These are phyloP conservation scores for Onchidella celtica DNA, from an alignment of 2,888 invertebrate species.

Conservation along the genomic window DNA sequence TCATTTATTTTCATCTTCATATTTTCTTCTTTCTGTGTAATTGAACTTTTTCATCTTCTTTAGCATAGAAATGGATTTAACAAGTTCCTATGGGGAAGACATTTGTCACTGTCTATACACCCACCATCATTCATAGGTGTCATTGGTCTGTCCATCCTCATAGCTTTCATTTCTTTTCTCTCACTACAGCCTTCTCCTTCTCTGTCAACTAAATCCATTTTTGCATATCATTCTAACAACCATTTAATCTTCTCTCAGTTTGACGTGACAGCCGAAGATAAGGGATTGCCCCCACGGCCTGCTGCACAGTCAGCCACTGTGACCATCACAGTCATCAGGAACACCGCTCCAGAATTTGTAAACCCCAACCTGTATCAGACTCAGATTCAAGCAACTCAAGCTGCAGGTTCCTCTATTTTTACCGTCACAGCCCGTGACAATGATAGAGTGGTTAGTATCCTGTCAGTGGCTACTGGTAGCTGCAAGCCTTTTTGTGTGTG, in stretches of 20 bases:
- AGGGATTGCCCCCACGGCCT: slow-evolving; percentile 51
- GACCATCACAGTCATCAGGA: slow-evolving; percentile 65
- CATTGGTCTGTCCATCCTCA: too few relatives aligned
- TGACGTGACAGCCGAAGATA: slow-evolving; percentile 56
- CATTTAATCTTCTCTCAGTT: slow-evolving; percentile 54
- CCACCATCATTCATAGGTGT: too few relatives aligned
- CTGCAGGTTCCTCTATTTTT: slow-evolving; percentile 23
- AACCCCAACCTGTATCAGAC: slow-evolving; percentile 52
- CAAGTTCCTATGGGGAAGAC: too few relatives aligned
- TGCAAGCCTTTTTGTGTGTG: neutral
- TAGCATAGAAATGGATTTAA: too few relatives aligned
- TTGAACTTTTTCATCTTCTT: too few relatives aligned
- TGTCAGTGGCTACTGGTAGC: too few relatives aligned
- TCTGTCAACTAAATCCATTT: too few relatives aligned
- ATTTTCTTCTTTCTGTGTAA: neutral
- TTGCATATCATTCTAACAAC: too few relatives aligned
- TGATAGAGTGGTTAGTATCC: slow-evolving; percentile 51
- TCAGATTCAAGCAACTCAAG: slow-evolving; percentile 23
- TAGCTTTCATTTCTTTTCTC: neutral
- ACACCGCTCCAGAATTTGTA: slow-evolving; percentile 64
- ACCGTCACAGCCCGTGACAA: slow-evolving; percentile 42
- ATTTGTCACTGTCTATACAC: too few relatives aligned
- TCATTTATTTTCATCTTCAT: neutral
- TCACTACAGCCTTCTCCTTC: neutral
- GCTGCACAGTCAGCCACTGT: slow-evolving; percentile 58